Base-by-base conservation (phyloP, 2,888 invertebrate species). In the Cheiracanthium punctorium region DNA sequence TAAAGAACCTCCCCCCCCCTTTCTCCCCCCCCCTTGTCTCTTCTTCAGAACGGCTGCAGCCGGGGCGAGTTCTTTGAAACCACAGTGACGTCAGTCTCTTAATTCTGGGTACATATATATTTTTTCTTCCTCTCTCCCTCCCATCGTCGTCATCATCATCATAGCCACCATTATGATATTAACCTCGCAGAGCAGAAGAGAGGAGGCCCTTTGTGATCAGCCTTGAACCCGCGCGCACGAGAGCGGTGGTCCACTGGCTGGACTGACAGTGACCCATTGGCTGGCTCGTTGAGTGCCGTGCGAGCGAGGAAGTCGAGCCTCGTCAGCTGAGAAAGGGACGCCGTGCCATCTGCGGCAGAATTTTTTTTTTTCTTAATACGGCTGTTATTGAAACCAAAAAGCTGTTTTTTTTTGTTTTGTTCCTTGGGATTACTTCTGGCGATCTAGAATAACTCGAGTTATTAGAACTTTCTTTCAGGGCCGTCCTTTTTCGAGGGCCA, bases 111-210 rank as follows among this genome's bases (percentile, higher is more conserved):
- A 8, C 12, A 12, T 37, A 8, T 37, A 37, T 37, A 8, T 37
- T 48, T 48, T 17, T 17, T 2, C 24, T 24, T 48, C 73, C 69
- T 71, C 58, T 41, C 69, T 24, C 52, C 67, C 33, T 28, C 20
- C 32, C 14, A n/a, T 64, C 73, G 33, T 72, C 74, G 58, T 85
- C 79, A 72, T 72, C 81, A 69, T 69, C 69, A 79, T 85, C 77
- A 84, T 73, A 80, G 74, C 74, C 65, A 74, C 84, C 84, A 85
- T 85, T 85, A 85, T 85, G 84, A 85, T 85, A 85, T 85, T 85
- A 85, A 85, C 84, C 84, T 85, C 84, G 4, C 12, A 8, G 82
- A 77, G 72, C 76, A 71, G 71, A 58, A 37, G 65, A 75, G 64
- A 58, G 77, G 76, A 80, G 84, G 79, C 84, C 79, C 79, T 74